Evolutionary conservation across 2,113 vertebrate genomes (phyloP), one percentile per base, ranked within the genome.

Genomic region (Heterochromis multidens): DNA sequence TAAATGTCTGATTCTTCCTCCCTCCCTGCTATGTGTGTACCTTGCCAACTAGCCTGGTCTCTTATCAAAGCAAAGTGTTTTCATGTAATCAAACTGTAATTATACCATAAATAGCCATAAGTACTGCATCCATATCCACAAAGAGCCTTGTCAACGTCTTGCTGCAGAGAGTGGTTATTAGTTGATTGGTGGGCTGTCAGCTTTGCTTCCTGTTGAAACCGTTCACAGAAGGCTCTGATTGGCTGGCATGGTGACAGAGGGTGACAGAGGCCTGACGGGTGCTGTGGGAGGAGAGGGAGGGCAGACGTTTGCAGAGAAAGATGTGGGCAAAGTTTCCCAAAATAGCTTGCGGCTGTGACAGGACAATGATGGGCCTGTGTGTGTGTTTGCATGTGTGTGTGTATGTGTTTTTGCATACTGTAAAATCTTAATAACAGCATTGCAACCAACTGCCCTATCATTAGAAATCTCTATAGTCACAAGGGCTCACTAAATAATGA

Each of bases 381-480:
- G 83, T 72, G 65, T 77, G 76, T 79, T 11, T 33, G 52, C 60
- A 56, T 82, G 35, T 67, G 78, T 62, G 59, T 46, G 67, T 35
- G 54, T 60, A 77, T 82, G 77, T 63, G 83, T 87, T 74, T 88
- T 81, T n/a, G 58, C 85, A 83, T 88, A 77, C 88, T 92, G 91
- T 92, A 87, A 92, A 95, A 93, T 93, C 82, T 89, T 93, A 95
- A 95, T 94, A 92, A 92, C 92, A 90, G 91, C 87, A 90, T 85
- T 88, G 91, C 84, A 57, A 49, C 79, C 62, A 59, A 65, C 63
- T 88, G 74, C 76, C 83, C 91, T 92, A 93, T 93, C 92, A 95
- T 95, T 94, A 92, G 85, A 91, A 89, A 91, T 91, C 91, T 92
- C 94, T 82, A 87, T 70, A 74, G 90, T 86, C 86, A 89, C 70